These are phyloP conservation scores for Aphelenchoides fujianensis DNA, from an alignment of 1,140 invertebrate genomes.

Conservation along the genomic window DNA sequence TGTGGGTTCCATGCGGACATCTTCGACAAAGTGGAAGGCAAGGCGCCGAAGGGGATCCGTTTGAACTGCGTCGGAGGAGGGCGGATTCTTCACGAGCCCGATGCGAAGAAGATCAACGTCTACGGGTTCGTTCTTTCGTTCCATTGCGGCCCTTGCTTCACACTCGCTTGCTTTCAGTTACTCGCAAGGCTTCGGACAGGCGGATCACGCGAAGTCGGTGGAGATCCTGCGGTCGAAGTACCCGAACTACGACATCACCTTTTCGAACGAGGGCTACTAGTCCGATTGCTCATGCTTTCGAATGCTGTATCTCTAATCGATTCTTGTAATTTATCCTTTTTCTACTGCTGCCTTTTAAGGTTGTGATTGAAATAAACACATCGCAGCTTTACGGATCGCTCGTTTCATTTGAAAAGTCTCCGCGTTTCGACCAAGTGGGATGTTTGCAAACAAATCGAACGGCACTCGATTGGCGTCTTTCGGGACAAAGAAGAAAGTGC, in stretches of 20 bases:
- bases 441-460: no score
- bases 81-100: conserved; percentile 74
- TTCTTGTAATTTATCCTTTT: no score
- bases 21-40: conserved; percentile 68
- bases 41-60: conserved; percentile 67
- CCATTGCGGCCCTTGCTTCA: no score
- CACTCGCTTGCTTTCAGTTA: conserved; percentile 14
- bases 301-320: no score
- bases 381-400: no score
- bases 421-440: no score
- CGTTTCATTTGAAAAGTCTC: no score
- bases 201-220: conserved; percentile 76
- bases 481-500: not conserved
- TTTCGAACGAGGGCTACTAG: conserved; percentile 78
- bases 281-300: no score
- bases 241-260: conserved; percentile 73
- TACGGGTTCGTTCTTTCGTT: conserved; percentile 67
- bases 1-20: conserved; percentile 74
- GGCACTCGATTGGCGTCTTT: no score
- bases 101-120: conserved; percentile 74
- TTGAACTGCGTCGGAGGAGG: conserved; percentile 79
- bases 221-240: conserved; percentile 74
- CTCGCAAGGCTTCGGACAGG: conserved; percentile 74
- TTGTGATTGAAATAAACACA: no score
- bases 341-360: no score